phyloP scores from a whole-genome alignment of 2,113 vertebrate genomes.

The Poecile atricapillus region DNA sequence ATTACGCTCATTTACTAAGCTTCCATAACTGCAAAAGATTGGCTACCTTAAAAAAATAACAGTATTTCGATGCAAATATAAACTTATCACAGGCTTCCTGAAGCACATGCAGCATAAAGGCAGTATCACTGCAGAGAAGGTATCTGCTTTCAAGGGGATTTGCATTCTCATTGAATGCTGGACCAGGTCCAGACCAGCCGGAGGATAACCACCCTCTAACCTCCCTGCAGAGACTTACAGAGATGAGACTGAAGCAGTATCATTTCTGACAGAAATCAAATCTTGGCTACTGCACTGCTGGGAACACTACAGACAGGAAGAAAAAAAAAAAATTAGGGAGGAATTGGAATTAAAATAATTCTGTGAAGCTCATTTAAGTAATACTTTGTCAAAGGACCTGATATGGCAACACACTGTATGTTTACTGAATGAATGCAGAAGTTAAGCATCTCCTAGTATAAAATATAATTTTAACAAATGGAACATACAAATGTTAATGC shows the following conservation, averaged over 20 bases:
- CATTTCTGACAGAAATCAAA: conserved; percentile 71
- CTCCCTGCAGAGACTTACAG: conserved; percentile 45
- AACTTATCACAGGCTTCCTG: conserved; percentile 19
- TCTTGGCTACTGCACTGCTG: conserved; percentile 55
- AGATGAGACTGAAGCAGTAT: conserved; percentile 60
- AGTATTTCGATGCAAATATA: neutral
- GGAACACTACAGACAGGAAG: conserved; percentile 43
- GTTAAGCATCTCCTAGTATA: neutral
- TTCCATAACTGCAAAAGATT: neutral
- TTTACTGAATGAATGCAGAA: neutral
- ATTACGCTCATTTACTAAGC: neutral
- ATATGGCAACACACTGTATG: neutral
- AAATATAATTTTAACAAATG: neutral
- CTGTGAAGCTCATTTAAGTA: neutral
- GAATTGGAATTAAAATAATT: conserved; percentile 38
- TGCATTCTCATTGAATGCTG: conserved; percentile 63
- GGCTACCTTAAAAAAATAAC: neutral
- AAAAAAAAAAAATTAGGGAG: neutral
- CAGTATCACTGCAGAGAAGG: conserved; percentile 7
- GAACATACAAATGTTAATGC: neutral
- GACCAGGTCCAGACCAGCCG: conserved; percentile 50
- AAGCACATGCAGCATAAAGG: neutral
- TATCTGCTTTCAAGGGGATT: conserved; percentile 64
- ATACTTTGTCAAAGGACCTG: neutral
- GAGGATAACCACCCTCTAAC: conserved; percentile 57